phyloP scores from a whole-genome alignment of 2,888 invertebrate species.

The Tetramorium bicarinatum region DNA sequence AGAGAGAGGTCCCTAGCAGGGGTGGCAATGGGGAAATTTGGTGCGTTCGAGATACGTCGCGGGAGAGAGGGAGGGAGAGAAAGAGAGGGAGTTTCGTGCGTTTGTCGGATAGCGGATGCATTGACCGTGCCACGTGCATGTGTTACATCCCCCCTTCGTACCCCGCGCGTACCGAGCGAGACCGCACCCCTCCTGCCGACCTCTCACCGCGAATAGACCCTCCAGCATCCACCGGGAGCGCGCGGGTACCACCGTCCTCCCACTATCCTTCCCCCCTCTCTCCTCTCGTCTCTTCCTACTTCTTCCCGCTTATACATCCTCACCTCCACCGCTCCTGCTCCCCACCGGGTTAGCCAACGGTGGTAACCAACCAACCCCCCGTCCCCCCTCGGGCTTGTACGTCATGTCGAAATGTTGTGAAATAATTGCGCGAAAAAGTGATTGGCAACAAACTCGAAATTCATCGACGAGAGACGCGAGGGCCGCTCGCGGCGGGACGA shows the following conservation, averaged over 20 bases:
- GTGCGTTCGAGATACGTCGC: constrained; percentile 70
- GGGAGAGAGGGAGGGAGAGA: neutral
- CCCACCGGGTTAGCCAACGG: constrained; percentile 23
- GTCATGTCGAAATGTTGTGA: constrained; percentile 85
- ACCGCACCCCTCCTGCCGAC: constrained; percentile 64
- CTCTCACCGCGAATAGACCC: constrained; percentile 73
- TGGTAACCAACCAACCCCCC: constrained; percentile 51
- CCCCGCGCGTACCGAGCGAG: constrained; percentile 40
- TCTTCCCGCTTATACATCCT: constrained; percentile 28
- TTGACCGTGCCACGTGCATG: constrained; percentile 85
- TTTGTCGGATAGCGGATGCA: constrained; percentile 84
- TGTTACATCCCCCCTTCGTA: constrained; percentile 81
- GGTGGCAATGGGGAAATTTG: constrained; percentile 67
- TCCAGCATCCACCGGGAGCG: constrained; percentile 65
- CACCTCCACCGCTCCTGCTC: neutral
- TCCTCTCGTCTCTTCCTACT: neutral
- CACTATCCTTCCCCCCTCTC: constrained; percentile 51
- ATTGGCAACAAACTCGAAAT: constrained; percentile 83
- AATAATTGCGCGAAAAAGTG: constrained; percentile 86
- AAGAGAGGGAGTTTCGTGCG: constrained; percentile 77
- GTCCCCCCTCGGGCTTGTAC: constrained; percentile 77
- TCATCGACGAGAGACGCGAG: constrained; percentile 75
- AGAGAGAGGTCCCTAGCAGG: constrained; percentile 42
- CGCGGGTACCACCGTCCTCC: constrained; percentile 42
- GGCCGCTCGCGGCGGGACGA: constrained; percentile 56